These are phyloP conservation scores for Dynastes tityus DNA, from an alignment of 2,888 invertebrate genomes.

Conservation along the genomic window DNA sequence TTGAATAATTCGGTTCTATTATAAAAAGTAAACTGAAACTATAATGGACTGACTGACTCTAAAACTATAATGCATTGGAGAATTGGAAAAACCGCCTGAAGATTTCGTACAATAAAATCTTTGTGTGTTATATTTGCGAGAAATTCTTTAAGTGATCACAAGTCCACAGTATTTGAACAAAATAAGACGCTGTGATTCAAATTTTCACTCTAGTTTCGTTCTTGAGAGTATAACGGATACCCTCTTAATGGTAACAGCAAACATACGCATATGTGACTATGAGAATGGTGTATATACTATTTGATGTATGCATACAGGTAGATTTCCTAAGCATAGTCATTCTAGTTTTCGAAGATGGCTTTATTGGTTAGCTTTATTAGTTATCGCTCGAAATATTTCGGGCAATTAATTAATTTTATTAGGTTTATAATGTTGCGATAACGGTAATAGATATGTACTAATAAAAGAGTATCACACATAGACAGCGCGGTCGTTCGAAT, in stretches of 20 bases:
- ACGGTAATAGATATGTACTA: slow-evolving; percentile 3
- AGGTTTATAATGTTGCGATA: slow-evolving; percentile 3
- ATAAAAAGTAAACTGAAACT: too few relatives aligned
- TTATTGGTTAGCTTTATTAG: background rate
- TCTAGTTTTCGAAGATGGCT: too few relatives aligned
- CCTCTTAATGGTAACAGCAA: background rate
- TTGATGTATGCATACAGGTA: background rate
- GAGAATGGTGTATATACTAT: background rate
- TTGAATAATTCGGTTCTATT: too few relatives aligned
- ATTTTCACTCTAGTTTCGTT: slow-evolving; percentile 12
- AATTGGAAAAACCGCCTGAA: too few relatives aligned
- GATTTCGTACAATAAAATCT: too few relatives aligned
- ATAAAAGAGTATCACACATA: background rate
- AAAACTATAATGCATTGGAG: too few relatives aligned
- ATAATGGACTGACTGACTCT: too few relatives aligned
- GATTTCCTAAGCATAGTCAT: too few relatives aligned
- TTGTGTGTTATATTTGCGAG: too few relatives aligned
- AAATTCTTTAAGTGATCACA: too few relatives aligned
- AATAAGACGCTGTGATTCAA: background rate
- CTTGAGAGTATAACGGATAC: background rate
- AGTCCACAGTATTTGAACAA: background rate
- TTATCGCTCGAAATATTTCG: background rate
- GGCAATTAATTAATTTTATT: background rate
- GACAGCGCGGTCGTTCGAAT: background rate
- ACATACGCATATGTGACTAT: background rate